Conservation (phyloP, 1,140 invertebrate species). For the Drosophila pachea region DNA sequence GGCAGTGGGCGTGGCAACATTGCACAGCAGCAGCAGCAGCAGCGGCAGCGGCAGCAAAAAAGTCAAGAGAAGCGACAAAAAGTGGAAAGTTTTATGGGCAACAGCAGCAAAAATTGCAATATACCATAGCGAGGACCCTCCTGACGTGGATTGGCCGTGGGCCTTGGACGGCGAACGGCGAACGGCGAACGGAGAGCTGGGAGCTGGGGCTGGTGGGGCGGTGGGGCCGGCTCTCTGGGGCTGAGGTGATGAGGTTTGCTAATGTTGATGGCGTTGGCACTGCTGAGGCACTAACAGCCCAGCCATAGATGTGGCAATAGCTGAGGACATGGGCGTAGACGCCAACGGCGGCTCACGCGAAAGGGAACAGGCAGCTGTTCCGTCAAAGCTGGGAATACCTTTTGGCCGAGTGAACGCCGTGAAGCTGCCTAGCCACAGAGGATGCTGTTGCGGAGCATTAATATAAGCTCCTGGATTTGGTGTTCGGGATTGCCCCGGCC, state of each 20-base stretch:
- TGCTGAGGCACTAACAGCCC: conserved; percentile 26
- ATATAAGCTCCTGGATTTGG: too few species aligned
- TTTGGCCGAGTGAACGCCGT: too few species aligned
- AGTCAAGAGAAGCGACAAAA: conserved; percentile 59
- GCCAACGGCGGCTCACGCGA: conserved; percentile 9
- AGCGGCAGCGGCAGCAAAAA: conserved; percentile 9
- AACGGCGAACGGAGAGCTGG: too few species aligned
- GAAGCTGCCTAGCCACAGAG: too few species aligned
- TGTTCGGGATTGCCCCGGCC: too few species aligned
- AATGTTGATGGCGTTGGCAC: conserved; percentile 29
- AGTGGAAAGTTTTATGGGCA: conserved; percentile 75
- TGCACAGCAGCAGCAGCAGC: conserved; percentile 36
- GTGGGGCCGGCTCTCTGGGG: conserved; percentile 1
- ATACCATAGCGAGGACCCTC: conserved; percentile 46
- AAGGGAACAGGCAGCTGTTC: conserved; percentile 3
- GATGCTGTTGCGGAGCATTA: too few species aligned
- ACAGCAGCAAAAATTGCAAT: conserved; percentile 76
- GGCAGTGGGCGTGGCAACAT: conserved; percentile 27
- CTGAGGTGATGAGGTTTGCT: conserved; percentile 34
- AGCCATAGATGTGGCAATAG: conserved; percentile 14
- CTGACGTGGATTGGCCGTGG: conserved; percentile 32
- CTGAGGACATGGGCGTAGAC: conserved; percentile 21
- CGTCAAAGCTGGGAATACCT: too few species aligned
- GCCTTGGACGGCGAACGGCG: too few species aligned
- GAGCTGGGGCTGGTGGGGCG: background rate